Evolutionary conservation across 2,797 vertebrate genomes (phyloP), one percentile per base, ranked within the genome.

Genomic region (Hemibagrus guttatus): DNA sequence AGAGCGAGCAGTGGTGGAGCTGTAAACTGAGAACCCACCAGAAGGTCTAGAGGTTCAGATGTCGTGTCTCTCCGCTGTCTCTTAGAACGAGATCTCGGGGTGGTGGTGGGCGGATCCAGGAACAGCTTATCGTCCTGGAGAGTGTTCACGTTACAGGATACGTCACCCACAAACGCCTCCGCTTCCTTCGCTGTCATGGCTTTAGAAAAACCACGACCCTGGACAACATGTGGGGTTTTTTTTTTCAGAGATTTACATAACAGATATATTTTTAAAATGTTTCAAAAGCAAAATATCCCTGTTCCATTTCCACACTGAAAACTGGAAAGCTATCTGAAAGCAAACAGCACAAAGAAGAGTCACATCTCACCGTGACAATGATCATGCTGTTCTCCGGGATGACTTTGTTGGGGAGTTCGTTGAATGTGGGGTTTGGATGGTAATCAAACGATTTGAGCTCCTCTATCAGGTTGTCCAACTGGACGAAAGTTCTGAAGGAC

Each of bases 181-280:
- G 98, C 98, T 93, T 99, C 98, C 0, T 95, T 96, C 54, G 97
- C 95, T 0, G 98, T 98, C 98, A 99, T 99, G 0, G 98, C 98
- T 93, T 93, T 97, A 93, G 97, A 96, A 91, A 99, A 97, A 68
- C 97, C 97, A 46, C 92, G 95, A 84, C 98, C 98, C 98, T 99
- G 91, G 13, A 74, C 11, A 72, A 23, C 21, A n/a, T 13, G 49
- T 49, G 46, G 46, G 46, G 7, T 49, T 49, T 49, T 46, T 46
- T 46, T 46, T 49, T 49, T 49, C 46, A 49, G 46, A 49, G 7
- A 49, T 49, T 49, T 49, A 49, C 46, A 49, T 49, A 49, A 49
- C 7, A 49, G 46, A 42, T 11, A 23, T 72, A 23, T 46, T 23
- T n/a, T n/a, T n/a, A 14, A 28, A 28, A 21, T 42, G 74, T 9